These are phyloP conservation scores for Acipenser transmontanus DNA, from an alignment of 2,797 vertebrate species.

Conservation along the genomic window DNA sequence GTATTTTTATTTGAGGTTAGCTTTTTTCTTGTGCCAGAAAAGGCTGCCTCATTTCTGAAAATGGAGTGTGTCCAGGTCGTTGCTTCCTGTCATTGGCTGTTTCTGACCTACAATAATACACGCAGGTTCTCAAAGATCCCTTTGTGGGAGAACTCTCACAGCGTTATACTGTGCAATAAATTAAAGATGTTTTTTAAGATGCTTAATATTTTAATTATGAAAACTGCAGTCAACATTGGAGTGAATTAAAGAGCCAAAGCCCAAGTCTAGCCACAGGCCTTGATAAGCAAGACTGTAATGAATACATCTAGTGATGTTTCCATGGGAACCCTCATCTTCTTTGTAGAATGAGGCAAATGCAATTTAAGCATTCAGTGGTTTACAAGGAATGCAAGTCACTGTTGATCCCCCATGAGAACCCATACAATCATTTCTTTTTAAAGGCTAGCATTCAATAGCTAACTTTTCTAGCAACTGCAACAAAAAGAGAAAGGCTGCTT, in stretches of 20 bases:
- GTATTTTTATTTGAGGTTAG: no score
- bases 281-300: constrained; percentile 34
- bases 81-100: no score
- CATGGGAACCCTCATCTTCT: constrained; percentile 53
- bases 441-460: background rate
- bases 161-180: no score
- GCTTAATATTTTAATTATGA: no score
- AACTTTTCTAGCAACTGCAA: background rate
- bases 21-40: no score
- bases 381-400: constrained; percentile 21
- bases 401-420: background rate
- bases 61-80: no score
- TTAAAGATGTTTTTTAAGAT: no score
- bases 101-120: no score
- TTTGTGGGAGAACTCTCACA: no score
- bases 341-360: constrained; percentile 53
- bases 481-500: background rate
- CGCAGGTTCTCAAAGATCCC: no score
- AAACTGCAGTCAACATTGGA: background rate
- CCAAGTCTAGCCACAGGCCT: constrained; percentile 2
- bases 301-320: constrained; percentile 50
- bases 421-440: constrained; percentile 6
- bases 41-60: no score
- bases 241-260: background rate
- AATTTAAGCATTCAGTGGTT: constrained; percentile 51